Base-by-base conservation (phyloP, 2,888 invertebrate genomes). In the Caenorhabditis macrosperma region DNA sequence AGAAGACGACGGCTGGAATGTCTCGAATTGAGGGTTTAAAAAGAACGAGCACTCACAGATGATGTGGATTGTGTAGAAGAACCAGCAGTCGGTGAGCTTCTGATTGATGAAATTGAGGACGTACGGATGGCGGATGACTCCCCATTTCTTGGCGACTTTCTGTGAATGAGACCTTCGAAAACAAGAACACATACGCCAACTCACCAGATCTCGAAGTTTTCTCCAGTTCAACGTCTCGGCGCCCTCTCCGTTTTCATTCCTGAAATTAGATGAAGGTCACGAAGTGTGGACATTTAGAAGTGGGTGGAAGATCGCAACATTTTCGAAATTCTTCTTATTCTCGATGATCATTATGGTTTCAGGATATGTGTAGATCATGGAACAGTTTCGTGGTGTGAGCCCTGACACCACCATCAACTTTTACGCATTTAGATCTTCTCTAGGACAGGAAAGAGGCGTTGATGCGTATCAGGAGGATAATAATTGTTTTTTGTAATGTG, bases 71-170 rank as follows among this genome's bases (percentile, higher is more conserved):
- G 83, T 75, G 71, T 89, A 89, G 69, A 88, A 87, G 15, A 84
- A 44, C 1, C 88, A 86, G 52, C 88, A 88, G 59, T 84, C 82
- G 15, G 82, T 50, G 10, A 85, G 60, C 24, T 82, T 79, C 59
- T 87, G 87, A 60, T 89, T 88, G 59, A 89, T 63, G 60, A 75
- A 89, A 54, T 89, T 88, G 33, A 89, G 74, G 33, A 89, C 83
- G 57, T 85, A 81, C 10, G 89, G 89, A 78, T 89, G 89, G n/a
- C 86, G 81, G 38, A 89, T 81, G 5, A 90, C 85, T 22, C 85
- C 83, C 89, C 89, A 89, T 67, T 81, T 81, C 41, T 81, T 81
- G 30, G 35, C 52, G 1, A 35, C 26, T 63, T 76, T 81, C 61
- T 66, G 59, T 24, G 64, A 60, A 15, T 17, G 5, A 17, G 38